These are phyloP conservation scores for Gymnocheta viridis DNA, from an alignment of 2,888 invertebrate genomes.

Conservation along the genomic window DNA sequence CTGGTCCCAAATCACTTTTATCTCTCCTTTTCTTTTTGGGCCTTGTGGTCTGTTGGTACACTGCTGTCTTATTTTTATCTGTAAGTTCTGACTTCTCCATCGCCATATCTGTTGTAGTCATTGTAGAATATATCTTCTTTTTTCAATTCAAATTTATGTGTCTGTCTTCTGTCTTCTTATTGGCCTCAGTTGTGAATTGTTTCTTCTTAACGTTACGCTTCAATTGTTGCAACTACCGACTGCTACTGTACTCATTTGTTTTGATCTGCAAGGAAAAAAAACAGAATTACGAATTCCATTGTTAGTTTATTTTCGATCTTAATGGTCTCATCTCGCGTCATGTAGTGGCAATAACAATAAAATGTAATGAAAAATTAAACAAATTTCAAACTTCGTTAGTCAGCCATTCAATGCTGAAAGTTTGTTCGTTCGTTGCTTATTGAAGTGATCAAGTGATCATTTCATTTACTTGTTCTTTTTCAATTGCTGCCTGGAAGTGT, in stretches of 20 bases:
- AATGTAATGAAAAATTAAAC: conserved; percentile 59
- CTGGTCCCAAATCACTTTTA: conserved; percentile 82
- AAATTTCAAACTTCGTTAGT: conserved; percentile 65
- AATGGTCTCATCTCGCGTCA: conserved; percentile 50
- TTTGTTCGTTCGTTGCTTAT: background rate
- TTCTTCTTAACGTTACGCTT: conserved; percentile 44
- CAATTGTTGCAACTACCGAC: conserved; percentile 45
- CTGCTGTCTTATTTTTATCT: conserved; percentile 74
- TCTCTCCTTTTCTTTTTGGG: conserved; percentile 81
- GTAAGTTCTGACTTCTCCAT: conserved; percentile 75
- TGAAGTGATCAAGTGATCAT: conserved; percentile 58
- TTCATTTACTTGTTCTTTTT: conserved; percentile 51
- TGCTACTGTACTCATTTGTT: conserved; percentile 42
- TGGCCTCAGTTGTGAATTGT: conserved; percentile 19
- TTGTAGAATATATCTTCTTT: conserved; percentile 16
- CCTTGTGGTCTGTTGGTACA: conserved; percentile 79
- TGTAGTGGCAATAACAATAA: conserved; percentile 46
- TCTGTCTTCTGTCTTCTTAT: conserved; percentile 3
- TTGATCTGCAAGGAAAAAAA: conserved; percentile 24
- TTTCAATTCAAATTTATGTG: conserved; percentile 46
- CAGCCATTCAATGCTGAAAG: conserved; percentile 58
- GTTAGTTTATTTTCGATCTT: conserved; percentile 59
- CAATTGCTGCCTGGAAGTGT: conserved; percentile 40
- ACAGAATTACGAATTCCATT: conserved; percentile 54
- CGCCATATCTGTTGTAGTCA: conserved; percentile 49